Conservation (phyloP, 2,797 vertebrate genomes). For the Acridotheres tristis region DNA sequence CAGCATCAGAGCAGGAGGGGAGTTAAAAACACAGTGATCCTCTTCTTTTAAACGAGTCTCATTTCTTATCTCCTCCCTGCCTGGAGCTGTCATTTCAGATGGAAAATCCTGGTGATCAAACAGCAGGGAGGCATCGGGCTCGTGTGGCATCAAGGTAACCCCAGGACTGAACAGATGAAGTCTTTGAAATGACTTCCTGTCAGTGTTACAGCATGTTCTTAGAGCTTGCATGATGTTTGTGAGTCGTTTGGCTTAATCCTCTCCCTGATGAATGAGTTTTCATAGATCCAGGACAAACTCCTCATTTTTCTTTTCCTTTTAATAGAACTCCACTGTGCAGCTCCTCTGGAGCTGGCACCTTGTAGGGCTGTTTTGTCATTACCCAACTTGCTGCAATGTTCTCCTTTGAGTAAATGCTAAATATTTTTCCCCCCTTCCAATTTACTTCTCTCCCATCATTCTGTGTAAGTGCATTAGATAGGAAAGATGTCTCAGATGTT, state of each 20-base stretch:
- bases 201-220: not conserved
- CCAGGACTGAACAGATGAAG: not conserved
- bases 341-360: not conserved
- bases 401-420: not conserved
- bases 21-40: not conserved
- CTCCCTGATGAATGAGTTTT: conserved; percentile 13
- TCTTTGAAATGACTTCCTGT: not conserved
- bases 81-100: not conserved
- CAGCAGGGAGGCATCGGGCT: not conserved
- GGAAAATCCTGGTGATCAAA: not conserved
- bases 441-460: not conserved
- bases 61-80: not conserved
- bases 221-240: not conserved
- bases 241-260: not conserved
- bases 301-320: conserved; percentile 41
- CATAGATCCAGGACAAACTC: conserved; percentile 39
- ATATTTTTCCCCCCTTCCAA: not conserved
- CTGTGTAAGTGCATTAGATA: not conserved
- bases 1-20: not conserved
- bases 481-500: not conserved
- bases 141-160: not conserved
- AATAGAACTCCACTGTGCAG: not conserved
- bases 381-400: not conserved
- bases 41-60: not conserved
- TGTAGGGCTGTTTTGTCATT: not conserved